A percentile compares a stretch with the other conserved stretches of the same genome.
phyloP scores from a whole-genome alignment of 2,888 invertebrate genomes.

The Onchidella celtica region DNA sequence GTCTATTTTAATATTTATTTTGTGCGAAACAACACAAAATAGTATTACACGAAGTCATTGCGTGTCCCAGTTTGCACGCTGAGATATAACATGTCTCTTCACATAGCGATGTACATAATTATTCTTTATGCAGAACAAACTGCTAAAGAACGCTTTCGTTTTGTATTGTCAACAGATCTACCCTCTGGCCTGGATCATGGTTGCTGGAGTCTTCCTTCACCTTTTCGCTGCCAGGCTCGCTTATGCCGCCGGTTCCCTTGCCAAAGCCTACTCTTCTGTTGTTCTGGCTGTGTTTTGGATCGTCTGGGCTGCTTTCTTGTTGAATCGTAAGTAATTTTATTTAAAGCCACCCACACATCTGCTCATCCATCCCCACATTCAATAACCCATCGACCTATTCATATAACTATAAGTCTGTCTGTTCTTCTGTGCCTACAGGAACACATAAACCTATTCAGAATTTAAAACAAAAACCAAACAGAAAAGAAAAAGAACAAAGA shows the following conservation, averaged over 20 bases:
- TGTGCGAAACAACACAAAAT: too few relatives aligned
- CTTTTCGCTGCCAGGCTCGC: conserved; percentile 59
- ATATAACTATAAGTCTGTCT: neutral
- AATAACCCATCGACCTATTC: neutral
- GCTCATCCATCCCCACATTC: neutral
- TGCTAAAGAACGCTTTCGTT: too few relatives aligned
- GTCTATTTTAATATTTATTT: too few relatives aligned
- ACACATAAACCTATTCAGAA: neutral
- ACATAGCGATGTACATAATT: too few relatives aligned
- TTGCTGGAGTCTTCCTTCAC: conserved; percentile 60
- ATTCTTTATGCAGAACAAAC: too few relatives aligned
- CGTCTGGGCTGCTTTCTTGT: conserved; percentile 57
- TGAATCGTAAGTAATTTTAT: conserved; percentile 46
- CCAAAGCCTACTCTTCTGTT: conserved; percentile 56
- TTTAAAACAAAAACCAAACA: neutral
- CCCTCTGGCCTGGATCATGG: conserved; percentile 59
- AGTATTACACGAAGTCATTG: too few relatives aligned
- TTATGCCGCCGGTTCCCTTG: conserved; percentile 60
- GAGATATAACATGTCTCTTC: too few relatives aligned
- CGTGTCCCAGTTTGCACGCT: too few relatives aligned
- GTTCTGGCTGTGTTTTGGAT: conserved; percentile 58
- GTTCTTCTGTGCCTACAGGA: neutral
- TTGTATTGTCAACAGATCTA: too few relatives aligned
- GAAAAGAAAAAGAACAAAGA: neutral
- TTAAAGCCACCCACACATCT: neutral